Conservation (phyloP, 2,888 invertebrate genomes). For the Pseudococcus longispinus region DNA sequence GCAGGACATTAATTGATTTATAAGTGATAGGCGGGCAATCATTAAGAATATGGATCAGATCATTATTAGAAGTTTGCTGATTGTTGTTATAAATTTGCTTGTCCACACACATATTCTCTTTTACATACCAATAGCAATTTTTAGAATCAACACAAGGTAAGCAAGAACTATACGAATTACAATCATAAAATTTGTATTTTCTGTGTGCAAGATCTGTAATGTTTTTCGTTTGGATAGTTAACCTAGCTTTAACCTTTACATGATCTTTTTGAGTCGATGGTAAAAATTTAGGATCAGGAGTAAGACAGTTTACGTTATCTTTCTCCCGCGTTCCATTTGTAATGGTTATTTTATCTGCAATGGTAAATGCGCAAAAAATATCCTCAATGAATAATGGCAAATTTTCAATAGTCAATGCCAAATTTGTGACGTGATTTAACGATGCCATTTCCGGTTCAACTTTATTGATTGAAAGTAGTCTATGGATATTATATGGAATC, state of each 20-base stretch:
- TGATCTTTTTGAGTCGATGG: slow-evolving; percentile 91
- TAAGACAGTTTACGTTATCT: slow-evolving; percentile 92
- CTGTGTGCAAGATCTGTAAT: slow-evolving; percentile 96
- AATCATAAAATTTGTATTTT: slow-evolving; percentile 98
- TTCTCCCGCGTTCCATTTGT: slow-evolving; percentile 90
- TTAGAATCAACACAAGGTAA: slow-evolving; percentile 90
- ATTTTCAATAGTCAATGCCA: slow-evolving; percentile 93
- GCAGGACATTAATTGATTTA: too few relatives aligned
- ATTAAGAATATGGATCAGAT: slow-evolving; percentile 89
- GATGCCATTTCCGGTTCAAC: slow-evolving; percentile 91
- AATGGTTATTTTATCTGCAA: slow-evolving; percentile 74
- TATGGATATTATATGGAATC: slow-evolving; percentile 94
- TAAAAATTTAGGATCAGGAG: slow-evolving; percentile 89
- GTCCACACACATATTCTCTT: slow-evolving; percentile 93
- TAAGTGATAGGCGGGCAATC: slow-evolving; percentile 77
- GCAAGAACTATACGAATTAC: slow-evolving; percentile 95
- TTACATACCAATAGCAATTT: slow-evolving; percentile 97
- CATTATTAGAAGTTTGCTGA: slow-evolving; percentile 80
- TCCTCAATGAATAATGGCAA: slow-evolving; percentile 90
- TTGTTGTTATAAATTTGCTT: slow-evolving; percentile 86
- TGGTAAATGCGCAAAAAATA: slow-evolving; percentile 90
- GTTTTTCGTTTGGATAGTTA: slow-evolving; percentile 88
- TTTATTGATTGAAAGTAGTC: slow-evolving; percentile 92
- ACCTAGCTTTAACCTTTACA: slow-evolving; percentile 92
- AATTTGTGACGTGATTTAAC: slow-evolving; percentile 88